Base-by-base conservation (phyloP, 92 coral and sea anemone genomes). In the Phenganax stokvisi region DNA sequence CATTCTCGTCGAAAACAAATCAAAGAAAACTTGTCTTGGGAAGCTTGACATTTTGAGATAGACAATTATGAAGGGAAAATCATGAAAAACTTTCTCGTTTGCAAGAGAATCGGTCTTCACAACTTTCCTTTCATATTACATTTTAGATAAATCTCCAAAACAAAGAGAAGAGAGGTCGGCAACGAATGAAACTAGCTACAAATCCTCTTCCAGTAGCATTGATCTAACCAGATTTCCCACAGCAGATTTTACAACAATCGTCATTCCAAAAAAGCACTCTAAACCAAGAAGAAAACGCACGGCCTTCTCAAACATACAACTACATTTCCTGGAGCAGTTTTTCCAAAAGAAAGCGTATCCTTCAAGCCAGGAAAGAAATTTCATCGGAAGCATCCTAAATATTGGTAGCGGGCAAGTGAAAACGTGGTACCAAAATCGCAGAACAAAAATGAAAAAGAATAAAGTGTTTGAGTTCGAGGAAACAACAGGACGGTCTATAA, bases 261-360 rank as follows among this genome's bases (percentile, higher is more conserved):
- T 79, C 27, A 79, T 79, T 7, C 83, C 83, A 79, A 79, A 28
- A 44, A 79, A 79, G 69, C 72, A 79, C 16, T 13, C 62, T 13
- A 79, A 79, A 28, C 83, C 73, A 28, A 63, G 83, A 51, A 1
- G 83, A 79, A 79, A 79, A 79, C 83, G 83, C 16, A 79, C 83
- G 6, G 83, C 83, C 7, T 79, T 63, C 54, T 79, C 83, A 8
- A 79, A 79, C 74, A 79, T 79, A 15, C 83, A 79, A 27, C 31
- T 79, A 47, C 69, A 79, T 73, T 79, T 79, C 55, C 27, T 79
- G 52, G 83, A 79, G 57, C 83, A 79, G 51, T 79, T 79, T 60
- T 79, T 79, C 27, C 83, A 79, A 79, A 79, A 79, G 83, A 79
- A 79, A 64, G 83, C 83, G 11, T 79, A 79, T 10, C 83, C 83